Base-by-base conservation (phyloP, 2,797 vertebrate genomes). In the Schizothorax lantsangensis region DNA sequence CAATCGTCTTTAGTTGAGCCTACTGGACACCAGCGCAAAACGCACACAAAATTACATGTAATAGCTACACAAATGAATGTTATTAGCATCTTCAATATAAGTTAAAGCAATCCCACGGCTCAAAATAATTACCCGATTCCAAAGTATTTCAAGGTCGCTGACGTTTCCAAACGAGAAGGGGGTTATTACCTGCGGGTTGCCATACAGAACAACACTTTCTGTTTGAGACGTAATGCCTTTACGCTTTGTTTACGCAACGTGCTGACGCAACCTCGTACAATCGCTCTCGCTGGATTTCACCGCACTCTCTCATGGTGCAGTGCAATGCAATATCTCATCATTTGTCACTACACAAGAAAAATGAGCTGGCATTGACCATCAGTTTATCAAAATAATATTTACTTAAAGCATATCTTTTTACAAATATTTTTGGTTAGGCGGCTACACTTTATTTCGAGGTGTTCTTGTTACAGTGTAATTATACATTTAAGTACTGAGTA, bases 41-140 rank as follows among this genome's bases (percentile, higher is more conserved):
- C 17, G 15, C n/a, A 43, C 81, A 43, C 8, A 17, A n/a, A 6
- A 8, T 6, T 15, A 14, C 4, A 4, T 30, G 5, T 6, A 38
- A 52, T 14, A 30, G 30, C 30, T 30, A 52, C n/a, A 64, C 5
- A 33, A 12, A 47, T 14, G 0, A 6, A 52, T 9, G 11, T 7
- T 49, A 23, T 36, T 21, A 64, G 1, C 9, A 81, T 21, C 2
- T 62, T 59, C 23, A 4, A 1, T n/a, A 19, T 43, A 69, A 17
- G 1, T 43, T n/a, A 54, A 57, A 78, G 10, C 14, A 84, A 54
- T 54, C 23, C 7, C 57, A 66, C 40, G 43, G 64, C 19, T 38
- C 19, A 57, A 33, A 84, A 85, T 38, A 69, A 66, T 68, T 69
- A 85, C 83, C 45, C 14, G 45, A 69, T 78, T 78, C 43, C 45